Percentiles rank a stretch among this genome's conserved stretches.
Evolutionary conservation across 92 coral and sea anemone genomes (phyloP).

Genomic region (Epizoanthus scotinus): DNA sequence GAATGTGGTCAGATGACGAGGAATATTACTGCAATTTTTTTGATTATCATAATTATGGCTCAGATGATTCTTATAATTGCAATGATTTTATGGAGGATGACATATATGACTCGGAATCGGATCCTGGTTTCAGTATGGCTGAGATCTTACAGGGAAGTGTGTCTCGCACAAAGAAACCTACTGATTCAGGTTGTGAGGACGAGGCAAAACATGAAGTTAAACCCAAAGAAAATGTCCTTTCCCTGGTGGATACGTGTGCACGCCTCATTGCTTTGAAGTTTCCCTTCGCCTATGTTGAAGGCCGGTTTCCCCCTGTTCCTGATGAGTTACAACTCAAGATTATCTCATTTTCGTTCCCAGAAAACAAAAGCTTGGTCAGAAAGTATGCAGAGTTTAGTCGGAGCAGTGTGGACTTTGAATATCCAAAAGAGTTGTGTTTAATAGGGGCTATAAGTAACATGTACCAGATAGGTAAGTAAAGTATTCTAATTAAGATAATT

Average conservation of each 20-base stretch:
- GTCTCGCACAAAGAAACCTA: slow-evolving; percentile 1
- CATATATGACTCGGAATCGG: slow-evolving; percentile 30
- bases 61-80: background rate
- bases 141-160: background rate
- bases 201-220: background rate
- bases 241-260: slow-evolving; percentile 78
- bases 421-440: slow-evolving; percentile 49
- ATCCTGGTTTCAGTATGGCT: slow-evolving; percentile 12
- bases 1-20: slow-evolving; percentile 45
- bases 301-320: slow-evolving; percentile 87
- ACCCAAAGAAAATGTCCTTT: slow-evolving; percentile 23
- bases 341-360: slow-evolving; percentile 84
- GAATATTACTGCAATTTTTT: slow-evolving; percentile 37
- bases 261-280: slow-evolving; percentile 74
- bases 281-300: slow-evolving; percentile 92
- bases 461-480: slow-evolving; percentile 86
- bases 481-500: background rate
- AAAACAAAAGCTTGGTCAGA: slow-evolving; percentile 68
- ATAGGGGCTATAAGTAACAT: slow-evolving; percentile 71
- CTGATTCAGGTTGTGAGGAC: background rate
- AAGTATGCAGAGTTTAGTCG: slow-evolving; percentile 81
- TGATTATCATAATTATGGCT: slow-evolving; percentile 5
- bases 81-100: slow-evolving; percentile 14
- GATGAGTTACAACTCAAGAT: slow-evolving; percentile 88
- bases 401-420: slow-evolving; percentile 49